Evolutionary conservation across 2,888 invertebrate species (phyloP).

Genomic region (Dasysyrphus albostriatus): DNA sequence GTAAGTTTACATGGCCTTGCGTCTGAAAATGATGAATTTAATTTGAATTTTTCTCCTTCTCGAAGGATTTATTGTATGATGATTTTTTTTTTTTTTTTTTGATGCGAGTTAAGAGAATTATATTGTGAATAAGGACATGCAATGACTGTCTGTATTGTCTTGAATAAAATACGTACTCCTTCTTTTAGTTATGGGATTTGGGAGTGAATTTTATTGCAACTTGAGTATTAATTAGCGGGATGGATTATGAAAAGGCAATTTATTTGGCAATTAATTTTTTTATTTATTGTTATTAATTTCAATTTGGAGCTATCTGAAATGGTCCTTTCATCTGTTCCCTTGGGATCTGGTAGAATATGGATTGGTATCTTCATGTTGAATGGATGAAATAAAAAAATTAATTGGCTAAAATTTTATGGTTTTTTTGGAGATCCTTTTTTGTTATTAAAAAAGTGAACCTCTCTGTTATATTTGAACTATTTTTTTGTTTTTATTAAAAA

Average conservation of each 20-base stretch:
- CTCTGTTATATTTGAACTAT: too few species aligned
- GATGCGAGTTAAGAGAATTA: not conserved
- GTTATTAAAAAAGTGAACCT: too few species aligned
- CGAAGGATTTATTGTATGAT: not conserved
- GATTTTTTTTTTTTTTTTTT: not conserved
- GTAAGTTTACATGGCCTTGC: conserved; percentile 8
- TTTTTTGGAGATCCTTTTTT: too few species aligned
- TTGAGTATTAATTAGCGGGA: not conserved
- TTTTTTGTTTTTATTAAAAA: not conserved
- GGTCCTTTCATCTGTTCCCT: not conserved
- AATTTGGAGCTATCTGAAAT: not conserved
- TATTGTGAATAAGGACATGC: not conserved
- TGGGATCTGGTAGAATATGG: too few species aligned
- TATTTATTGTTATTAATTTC: not conserved
- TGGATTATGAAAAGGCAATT: not conserved
- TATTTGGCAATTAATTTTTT: not conserved
- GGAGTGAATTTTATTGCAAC: not conserved
- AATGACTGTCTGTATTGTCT: not conserved
- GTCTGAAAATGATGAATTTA: not conserved
- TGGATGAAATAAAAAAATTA: too few species aligned
- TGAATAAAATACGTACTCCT: not conserved
- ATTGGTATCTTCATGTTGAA: too few species aligned
- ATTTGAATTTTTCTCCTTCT: not conserved
- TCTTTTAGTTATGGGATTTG: not conserved
- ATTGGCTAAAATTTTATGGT: too few species aligned